A percentile compares a stretch with the other conserved stretches of the same genome.
Conservation (phyloP, 2,113 vertebrate species). For the Noctilio leporinus region DNA sequence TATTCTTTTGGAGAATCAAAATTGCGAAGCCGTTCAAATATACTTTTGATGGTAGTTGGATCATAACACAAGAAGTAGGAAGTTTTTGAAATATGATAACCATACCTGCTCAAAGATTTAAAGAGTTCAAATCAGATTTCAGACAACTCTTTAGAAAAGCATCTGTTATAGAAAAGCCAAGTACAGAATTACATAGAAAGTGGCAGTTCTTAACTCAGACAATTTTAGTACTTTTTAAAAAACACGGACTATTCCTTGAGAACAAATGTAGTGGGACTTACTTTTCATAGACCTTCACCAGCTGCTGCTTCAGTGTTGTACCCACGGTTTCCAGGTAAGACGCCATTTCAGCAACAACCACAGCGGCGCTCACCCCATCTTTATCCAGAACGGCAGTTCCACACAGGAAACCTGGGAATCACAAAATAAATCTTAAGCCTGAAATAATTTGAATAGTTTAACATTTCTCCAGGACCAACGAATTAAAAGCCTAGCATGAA, state of each 20-base stretch:
- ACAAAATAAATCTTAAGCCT: neutral
- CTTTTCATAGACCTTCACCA: constrained; percentile 87
- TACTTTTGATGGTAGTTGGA: constrained; percentile 86
- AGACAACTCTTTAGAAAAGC: neutral
- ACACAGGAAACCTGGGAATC: constrained; percentile 89
- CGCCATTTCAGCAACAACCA: constrained; percentile 91
- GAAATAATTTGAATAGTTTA: neutral
- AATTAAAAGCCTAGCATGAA: neutral
- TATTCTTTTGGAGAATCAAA: constrained; percentile 82
- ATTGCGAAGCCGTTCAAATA: constrained; percentile 89
- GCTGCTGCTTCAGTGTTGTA: constrained; percentile 84
- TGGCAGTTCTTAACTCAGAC: neutral
- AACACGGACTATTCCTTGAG: neutral
- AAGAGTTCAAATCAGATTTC: constrained; percentile 47
- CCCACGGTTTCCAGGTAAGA: constrained; percentile 83
- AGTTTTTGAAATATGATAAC: constrained; percentile 90
- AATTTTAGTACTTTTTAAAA: constrained; percentile 37
- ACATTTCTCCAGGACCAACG: neutral
- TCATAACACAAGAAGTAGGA: constrained; percentile 94
- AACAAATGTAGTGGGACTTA: constrained; percentile 70
- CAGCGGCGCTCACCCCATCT: constrained; percentile 94
- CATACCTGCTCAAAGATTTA: constrained; percentile 83
- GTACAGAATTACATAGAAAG: constrained; percentile 17
- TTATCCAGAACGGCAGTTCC: constrained; percentile 91
- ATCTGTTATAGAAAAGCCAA: neutral